Evolutionary conservation across 2,888 invertebrate genomes (phyloP).

Genomic region (Alviniconcha strummeri): DNA sequence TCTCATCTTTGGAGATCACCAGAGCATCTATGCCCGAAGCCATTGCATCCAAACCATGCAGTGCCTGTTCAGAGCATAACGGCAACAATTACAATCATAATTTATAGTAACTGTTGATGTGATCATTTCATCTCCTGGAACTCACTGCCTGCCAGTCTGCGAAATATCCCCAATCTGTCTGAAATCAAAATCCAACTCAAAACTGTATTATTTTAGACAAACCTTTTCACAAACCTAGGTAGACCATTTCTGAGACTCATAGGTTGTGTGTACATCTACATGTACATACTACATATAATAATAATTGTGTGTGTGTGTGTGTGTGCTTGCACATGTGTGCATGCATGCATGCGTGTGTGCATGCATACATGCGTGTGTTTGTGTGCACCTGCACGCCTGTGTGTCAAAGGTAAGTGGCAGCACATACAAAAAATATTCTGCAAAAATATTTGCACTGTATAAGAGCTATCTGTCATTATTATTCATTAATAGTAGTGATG

Average conservation of each 20-base stretch:
- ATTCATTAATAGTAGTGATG: neutral
- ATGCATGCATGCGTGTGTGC: too few species aligned
- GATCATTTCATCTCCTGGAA: too few species aligned
- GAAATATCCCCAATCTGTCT: neutral
- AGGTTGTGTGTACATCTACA: too few species aligned
- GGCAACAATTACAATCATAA: neutral
- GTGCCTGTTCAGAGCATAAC: neutral
- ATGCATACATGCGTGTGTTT: too few species aligned
- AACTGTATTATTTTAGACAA: neutral
- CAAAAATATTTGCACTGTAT: neutral
- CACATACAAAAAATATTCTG: neutral
- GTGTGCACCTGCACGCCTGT: too few species aligned
- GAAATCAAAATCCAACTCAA: neutral
- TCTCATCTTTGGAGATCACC: slow-evolving; percentile 57
- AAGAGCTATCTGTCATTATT: neutral
- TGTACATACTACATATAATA: too few species aligned
- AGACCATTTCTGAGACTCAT: too few species aligned
- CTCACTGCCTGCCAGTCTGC: neutral
- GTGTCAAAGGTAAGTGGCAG: neutral
- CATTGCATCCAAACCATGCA: neutral
- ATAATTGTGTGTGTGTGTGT: too few species aligned
- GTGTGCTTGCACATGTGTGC: too few species aligned
- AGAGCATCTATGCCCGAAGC: slow-evolving; percentile 42
- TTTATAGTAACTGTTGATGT: neutral
- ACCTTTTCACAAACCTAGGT: neutral